Conservation (phyloP, 1,140 invertebrate genomes). For the Pseudomyrmex pallidus region DNA sequence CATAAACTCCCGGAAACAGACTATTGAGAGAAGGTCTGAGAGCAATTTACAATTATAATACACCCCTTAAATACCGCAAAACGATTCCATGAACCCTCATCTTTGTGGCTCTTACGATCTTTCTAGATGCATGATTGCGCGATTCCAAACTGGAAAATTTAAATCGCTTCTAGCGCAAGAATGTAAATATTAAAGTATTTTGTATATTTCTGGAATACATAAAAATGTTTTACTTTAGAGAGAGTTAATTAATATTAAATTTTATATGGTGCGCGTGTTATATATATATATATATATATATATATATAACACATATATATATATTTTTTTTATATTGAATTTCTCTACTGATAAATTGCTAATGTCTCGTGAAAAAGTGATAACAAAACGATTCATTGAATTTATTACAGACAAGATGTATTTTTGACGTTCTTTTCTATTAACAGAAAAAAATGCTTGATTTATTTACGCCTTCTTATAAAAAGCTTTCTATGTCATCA, state of each 20-base stretch:
- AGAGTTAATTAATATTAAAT: too few species aligned
- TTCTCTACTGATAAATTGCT: too few species aligned
- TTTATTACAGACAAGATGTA: not conserved
- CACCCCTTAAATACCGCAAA: conserved; percentile 23
- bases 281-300: too few species aligned
- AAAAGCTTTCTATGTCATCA: not conserved
- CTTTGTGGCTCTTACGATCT: conserved; percentile 19
- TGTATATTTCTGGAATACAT: too few species aligned
- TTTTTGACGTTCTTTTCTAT: not conserved
- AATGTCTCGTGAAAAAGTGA: too few species aligned
- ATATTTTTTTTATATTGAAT: too few species aligned
- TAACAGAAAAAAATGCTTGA: not conserved
- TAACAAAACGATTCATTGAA: not conserved
- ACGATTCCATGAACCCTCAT: conserved; percentile 17
- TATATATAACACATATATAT: too few species aligned
- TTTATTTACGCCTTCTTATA: not conserved
- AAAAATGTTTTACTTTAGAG: too few species aligned
- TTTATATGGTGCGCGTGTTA: too few species aligned
- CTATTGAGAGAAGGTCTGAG: not conserved
- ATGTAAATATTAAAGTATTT: not conserved
- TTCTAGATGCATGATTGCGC: conserved; percentile 35
- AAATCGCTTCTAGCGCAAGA: not conserved
- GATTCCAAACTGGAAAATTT: conserved; percentile 16
- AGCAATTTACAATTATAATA: conserved; percentile 57
- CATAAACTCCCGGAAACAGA: not conserved